Base-by-base conservation (phyloP, 2,888 invertebrate species). In the Pantelozetes paolii region DNA sequence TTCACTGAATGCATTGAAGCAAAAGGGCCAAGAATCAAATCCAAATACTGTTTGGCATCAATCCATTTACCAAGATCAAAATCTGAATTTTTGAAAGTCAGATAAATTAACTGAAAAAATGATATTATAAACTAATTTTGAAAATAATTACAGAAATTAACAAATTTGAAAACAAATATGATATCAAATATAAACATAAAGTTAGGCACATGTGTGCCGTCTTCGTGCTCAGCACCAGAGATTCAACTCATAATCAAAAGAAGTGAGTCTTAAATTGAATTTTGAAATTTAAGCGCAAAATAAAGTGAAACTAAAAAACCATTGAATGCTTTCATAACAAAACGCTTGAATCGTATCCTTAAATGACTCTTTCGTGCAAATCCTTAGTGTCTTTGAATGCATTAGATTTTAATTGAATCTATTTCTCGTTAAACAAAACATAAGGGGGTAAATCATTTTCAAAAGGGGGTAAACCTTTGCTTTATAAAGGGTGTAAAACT, bases 1-100 rank as follows among this genome's bases (percentile, higher is more conserved):
- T 78, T 77, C 72, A 75, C 77, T n/a, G 77, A 78, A 76, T 78
- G 78, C 42, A 71, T 78, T 1, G 57, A 76, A 20, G 70, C 76
- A n/a, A 32, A 70, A 15, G 40, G 64, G n/a, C 26, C 23, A 0
- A 11, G 36, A n/a, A 64, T 78, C 59, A 20, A 20, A 2, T 74
- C 76, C 36, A 71, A 77, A 72, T 78, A 78, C 71, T 78, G 78
- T 45, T 48, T 77, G 20, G 75, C 76, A 11, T 75, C 70, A 20
- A 48, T 77, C 26, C 50, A 76, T 28, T 45, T 76, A n/a, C 72
- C 74, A n/a, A 32, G 71, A n/a, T 15, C 32, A 15, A 26, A 42
- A 9, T 50, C 72, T 2, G 20, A 70, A 11, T 28, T 67, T 26
- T 74, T 77, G 3, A 71, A 75, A 15, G 71, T 78, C 59, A 77